phyloP scores from a whole-genome alignment of 2,888 invertebrate species.

The Micoletzkya japonica region DNA sequence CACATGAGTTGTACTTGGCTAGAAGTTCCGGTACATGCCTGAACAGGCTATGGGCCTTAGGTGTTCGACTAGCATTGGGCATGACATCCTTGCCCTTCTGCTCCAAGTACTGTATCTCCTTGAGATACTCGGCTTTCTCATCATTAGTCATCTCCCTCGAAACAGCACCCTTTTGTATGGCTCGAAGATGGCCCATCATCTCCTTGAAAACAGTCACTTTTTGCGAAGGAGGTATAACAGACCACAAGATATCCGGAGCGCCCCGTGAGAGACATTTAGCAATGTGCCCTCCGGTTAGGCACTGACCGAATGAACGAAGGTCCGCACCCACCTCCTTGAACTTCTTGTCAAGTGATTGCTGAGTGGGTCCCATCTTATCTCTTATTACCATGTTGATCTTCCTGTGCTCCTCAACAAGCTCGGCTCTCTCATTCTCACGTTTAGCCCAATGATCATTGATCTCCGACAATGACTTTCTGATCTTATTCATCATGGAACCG shows the following conservation, averaged over 20 bases:
- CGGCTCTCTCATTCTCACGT: background rate
- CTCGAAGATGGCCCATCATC: background rate
- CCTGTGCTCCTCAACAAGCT: background rate
- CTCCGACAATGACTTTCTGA: too few species aligned
- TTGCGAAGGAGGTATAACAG: background rate
- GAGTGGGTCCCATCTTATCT: background rate
- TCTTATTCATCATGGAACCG: too few species aligned
- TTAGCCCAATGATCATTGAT: too few species aligned
- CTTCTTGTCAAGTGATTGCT: background rate
- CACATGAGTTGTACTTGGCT: too few species aligned
- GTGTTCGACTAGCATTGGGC: background rate
- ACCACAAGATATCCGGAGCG: background rate
- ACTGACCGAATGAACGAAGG: background rate
- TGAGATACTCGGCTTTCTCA: background rate
- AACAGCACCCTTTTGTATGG: background rate
- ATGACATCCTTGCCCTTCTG: background rate
- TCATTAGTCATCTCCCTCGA: background rate
- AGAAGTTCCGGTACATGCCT: background rate
- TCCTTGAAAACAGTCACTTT: background rate
- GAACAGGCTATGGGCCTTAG: background rate
- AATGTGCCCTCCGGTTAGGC: background rate
- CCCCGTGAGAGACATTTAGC: background rate
- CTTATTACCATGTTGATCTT: background rate
- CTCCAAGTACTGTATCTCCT: background rate
- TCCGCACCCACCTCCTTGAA: background rate